Evolutionary conservation across 2,888 invertebrate species (phyloP), one percentile per base, ranked within the genome.

Genomic region (Pseudoips prasinana): DNA sequence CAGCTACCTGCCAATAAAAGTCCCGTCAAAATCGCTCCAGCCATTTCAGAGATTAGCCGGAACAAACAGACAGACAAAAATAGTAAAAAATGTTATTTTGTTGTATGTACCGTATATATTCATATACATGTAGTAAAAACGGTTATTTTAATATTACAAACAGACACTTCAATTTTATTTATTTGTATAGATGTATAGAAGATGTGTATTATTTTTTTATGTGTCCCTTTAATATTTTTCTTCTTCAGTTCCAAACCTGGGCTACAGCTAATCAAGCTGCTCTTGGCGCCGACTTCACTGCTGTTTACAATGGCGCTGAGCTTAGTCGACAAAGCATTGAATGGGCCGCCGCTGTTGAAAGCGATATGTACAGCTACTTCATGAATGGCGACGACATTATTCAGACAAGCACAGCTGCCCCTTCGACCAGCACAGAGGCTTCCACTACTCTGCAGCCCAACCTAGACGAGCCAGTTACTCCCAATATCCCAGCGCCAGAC

Each of bases 211-310:
- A 14, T 3, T 26, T 8, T 22, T 19, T 8, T 9, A 3, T 19
- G 6, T 1, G 27, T 26, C 9, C 23, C 10, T 10, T 24, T 31
- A 7, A 19, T 5, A 11, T 9, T 25, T 10, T 10, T 23, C 46
- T 29, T 34, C 55, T 48, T 7, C 65, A 87, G 87, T 85, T 79
- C 64, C 62, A 68, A 62, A 14, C 22, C 1, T 88, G 87, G 87
- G 77, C 65, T 0, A 58, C 39, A 1, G 4, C 26, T 0, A 70
- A 56, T 29, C 55, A 58, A 25, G 48, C 20, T 0, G 14, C 2
- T 0, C 48, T 86, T n/a, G 73, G 68, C 1, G n/a, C 19, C 2
- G 28, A 45, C 1, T 74, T 59, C 35, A 18, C 41, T 2, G 2
- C 25, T 1, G 62, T 82, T 0, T 47, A 49, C 28, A 45, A 40